phyloP scores from a whole-genome alignment of 1,140 invertebrate genomes.

The Samia ricini region DNA sequence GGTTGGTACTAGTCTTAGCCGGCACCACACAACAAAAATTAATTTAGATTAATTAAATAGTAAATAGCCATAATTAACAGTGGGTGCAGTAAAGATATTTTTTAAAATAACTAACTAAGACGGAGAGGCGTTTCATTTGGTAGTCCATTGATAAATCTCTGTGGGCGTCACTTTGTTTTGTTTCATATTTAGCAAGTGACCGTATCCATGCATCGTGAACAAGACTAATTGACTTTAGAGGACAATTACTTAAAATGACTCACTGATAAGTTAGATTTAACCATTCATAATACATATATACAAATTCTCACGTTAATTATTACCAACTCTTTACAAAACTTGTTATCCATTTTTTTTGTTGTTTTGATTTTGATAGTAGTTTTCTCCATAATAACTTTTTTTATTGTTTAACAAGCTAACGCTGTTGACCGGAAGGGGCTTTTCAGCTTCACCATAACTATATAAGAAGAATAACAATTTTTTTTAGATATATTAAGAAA shows the following conservation, averaged over 20 bases:
- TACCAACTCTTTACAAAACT: not conserved
- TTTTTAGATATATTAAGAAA: no score
- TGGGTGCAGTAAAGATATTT: not conserved
- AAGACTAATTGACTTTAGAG: conserved; percentile 38
- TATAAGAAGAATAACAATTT: no score
- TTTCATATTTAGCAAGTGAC: conserved; percentile 28
- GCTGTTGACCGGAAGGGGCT: no score
- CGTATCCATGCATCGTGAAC: conserved; percentile 21
- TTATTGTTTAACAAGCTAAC: no score
- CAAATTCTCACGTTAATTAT: not conserved
- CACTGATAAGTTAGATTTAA: conserved; percentile 4
- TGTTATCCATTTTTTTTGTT: not conserved
- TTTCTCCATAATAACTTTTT: not conserved
- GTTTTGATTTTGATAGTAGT: not conserved
- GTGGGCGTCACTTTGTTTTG: conserved; percentile 2
- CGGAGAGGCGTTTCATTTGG: not conserved
- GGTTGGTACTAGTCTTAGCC: no score
- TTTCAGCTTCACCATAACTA: no score
- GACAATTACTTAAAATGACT: conserved; percentile 14
- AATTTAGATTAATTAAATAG: no score
- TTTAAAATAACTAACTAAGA: conserved; percentile 1
- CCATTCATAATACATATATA: not conserved
- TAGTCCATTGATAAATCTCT: not conserved
- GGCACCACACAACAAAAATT: no score
- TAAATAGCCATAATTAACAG: not conserved